Percentiles rank a stretch among this genome's conserved stretches.
Conservation (phyloP, 2,797 vertebrate species). For the Okamejei kenojei region DNA sequence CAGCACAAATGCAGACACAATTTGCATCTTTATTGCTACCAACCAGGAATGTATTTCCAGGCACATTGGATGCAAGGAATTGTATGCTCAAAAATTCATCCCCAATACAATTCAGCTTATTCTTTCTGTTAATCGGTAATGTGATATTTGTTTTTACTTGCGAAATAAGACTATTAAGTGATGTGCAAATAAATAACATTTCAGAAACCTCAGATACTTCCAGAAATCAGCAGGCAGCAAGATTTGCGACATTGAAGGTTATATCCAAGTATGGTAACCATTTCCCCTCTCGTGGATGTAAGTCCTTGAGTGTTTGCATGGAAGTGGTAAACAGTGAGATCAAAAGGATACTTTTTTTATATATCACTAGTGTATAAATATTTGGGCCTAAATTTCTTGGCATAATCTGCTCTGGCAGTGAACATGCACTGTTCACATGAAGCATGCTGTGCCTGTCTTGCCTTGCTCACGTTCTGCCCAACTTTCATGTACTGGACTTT, state of each 20-base stretch:
- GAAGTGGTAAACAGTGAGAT: conserved; percentile 16
- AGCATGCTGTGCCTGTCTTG: background rate
- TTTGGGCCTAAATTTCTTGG: background rate
- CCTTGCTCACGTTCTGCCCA: background rate
- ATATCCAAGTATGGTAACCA: conserved; percentile 20
- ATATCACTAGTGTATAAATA: background rate
- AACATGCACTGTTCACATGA: background rate
- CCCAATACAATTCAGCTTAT: background rate
- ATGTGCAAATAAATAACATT: background rate
- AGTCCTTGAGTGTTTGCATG: background rate
- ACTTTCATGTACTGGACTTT: background rate
- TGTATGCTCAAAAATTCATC: background rate
- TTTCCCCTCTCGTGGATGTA: background rate
- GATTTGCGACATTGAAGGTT: background rate
- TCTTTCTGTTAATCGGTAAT: background rate
- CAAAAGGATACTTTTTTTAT: background rate
- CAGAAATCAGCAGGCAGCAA: background rate
- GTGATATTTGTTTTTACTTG: background rate
- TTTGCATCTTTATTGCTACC: too few relatives aligned
- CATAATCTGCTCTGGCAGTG: background rate
- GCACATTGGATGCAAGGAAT: background rate
- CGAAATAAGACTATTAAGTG: background rate
- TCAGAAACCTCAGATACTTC: background rate
- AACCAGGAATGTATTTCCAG: too few relatives aligned
- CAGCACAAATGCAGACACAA: too few relatives aligned